Percentiles rank a stretch among this genome's conserved stretches.
These are phyloP conservation scores for Epizoanthus ramosus DNA, from an alignment of 92 coral and sea anemone species.

Conservation along the genomic window DNA sequence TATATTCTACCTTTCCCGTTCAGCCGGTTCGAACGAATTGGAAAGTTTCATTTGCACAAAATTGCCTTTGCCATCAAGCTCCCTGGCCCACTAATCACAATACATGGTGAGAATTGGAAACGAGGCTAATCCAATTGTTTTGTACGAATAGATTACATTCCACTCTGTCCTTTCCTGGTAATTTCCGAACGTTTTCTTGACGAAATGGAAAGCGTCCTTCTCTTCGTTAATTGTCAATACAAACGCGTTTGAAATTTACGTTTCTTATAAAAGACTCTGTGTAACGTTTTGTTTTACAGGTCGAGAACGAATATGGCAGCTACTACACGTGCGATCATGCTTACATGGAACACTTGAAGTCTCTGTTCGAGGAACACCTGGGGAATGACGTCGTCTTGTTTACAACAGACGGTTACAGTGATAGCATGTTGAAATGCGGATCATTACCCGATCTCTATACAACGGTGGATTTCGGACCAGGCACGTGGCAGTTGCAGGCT, in stretches of 20 bases:
- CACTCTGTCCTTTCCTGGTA: no score
- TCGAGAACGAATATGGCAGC: conserved; percentile 98
- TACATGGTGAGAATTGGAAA: no score
- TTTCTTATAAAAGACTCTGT: no score
- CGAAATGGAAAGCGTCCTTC: no score
- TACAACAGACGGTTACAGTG: conserved; percentile 80
- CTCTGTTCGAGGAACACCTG: conserved; percentile 75
- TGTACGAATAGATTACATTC: no score
- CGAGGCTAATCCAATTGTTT: no score
- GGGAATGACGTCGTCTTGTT: conserved; percentile 91
- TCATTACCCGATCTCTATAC: conserved; percentile 85
- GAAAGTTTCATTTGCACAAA: no score
- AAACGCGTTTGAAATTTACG: no score
- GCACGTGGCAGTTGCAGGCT: conserved; percentile 33
- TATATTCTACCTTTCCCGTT: background rate
- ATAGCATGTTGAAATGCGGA: conserved; percentile 79
- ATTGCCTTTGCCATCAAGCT: no score
- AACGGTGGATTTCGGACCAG: conserved; percentile 97
- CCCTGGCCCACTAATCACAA: no score
- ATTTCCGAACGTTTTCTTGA: no score
- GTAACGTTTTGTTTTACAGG: conserved; percentile 46
- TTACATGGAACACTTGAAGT: conserved; percentile 83
- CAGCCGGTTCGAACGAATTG: no score
- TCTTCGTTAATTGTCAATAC: background rate
- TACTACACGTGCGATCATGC: conserved; percentile 92